These are phyloP conservation scores for Eclectus roratus DNA, from an alignment of 2,113 vertebrate species.

Conservation along the genomic window DNA sequence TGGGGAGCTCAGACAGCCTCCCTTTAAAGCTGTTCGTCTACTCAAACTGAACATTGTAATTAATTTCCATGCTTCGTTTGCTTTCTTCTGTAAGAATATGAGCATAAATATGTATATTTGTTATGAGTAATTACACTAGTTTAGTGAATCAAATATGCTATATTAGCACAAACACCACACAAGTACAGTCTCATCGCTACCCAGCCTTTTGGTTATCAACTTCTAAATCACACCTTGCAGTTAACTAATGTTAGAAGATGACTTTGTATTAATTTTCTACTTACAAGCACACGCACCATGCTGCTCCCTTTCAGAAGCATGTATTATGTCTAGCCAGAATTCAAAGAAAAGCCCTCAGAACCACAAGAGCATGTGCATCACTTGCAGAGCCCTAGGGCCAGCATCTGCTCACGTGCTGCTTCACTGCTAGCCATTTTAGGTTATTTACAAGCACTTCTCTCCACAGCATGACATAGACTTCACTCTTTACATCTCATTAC, in stretches of 20 bases:
- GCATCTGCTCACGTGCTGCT: background rate
- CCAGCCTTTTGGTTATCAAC: background rate
- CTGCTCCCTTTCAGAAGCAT: background rate
- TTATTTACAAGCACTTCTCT: constrained; percentile 31
- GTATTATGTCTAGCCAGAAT: background rate
- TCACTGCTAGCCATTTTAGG: background rate
- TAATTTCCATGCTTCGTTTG: background rate
- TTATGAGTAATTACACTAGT: constrained; percentile 14
- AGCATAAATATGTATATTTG: background rate
- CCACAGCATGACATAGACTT: constrained; percentile 10
- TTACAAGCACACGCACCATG: fast-evolving
- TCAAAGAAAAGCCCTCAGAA: background rate
- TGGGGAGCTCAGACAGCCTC: background rate
- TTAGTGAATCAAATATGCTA: background rate
- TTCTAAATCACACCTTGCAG: constrained; percentile 1
- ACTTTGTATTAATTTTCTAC: background rate
- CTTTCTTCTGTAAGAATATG: constrained; percentile 5
- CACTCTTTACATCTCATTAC: constrained; percentile 62
- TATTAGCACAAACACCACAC: background rate
- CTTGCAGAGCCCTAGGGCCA: background rate
- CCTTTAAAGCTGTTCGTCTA: background rate
- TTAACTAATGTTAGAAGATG: background rate
- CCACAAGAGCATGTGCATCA: background rate
- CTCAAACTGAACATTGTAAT: background rate
- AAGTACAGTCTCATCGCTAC: background rate